Percentiles rank a stretch among this genome's conserved stretches.
Evolutionary conservation across 2,113 vertebrate genomes (phyloP).

Genomic region (Orcinus orca): DNA sequence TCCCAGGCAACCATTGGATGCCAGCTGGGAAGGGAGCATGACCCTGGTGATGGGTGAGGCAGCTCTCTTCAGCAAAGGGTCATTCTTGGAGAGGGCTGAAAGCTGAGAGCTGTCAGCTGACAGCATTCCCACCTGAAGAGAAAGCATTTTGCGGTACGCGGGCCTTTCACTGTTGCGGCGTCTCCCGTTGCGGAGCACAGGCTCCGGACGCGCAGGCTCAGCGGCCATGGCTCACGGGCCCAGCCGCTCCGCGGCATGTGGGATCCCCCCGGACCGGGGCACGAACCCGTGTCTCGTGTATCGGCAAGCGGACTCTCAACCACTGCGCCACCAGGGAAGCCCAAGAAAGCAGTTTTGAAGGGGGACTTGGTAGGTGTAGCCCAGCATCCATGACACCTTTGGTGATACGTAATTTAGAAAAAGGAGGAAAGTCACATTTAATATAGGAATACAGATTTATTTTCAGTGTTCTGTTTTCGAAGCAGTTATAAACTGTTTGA

Average conservation of each 20-base stretch:
- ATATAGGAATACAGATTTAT: neutral
- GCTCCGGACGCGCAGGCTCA: too few relatives aligned
- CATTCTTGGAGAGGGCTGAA: neutral
- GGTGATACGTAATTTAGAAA: neutral
- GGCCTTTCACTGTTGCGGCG: too few relatives aligned
- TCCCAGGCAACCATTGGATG: neutral
- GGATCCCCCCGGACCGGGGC: fast-evolving
- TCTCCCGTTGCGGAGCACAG: too few relatives aligned
- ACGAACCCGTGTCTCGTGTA: too few relatives aligned
- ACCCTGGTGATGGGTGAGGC: neutral
- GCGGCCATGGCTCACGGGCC: too few relatives aligned
- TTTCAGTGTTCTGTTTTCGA: neutral
- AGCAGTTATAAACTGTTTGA: neutral
- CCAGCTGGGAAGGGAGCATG: neutral
- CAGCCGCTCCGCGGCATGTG: too few relatives aligned
- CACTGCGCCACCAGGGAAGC: too few relatives aligned
- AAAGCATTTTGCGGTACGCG: too few relatives aligned
- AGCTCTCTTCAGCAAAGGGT: neutral
- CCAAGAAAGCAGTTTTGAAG: neutral
- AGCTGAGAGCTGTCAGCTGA: neutral
- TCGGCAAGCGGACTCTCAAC: too few relatives aligned
- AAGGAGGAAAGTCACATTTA: neutral
- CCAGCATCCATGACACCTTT: neutral
- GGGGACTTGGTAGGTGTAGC: neutral
- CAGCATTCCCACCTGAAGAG: neutral